Evolutionary conservation across 2,888 invertebrate species (phyloP).

Genomic region (Dolichomitus sp.): DNA sequence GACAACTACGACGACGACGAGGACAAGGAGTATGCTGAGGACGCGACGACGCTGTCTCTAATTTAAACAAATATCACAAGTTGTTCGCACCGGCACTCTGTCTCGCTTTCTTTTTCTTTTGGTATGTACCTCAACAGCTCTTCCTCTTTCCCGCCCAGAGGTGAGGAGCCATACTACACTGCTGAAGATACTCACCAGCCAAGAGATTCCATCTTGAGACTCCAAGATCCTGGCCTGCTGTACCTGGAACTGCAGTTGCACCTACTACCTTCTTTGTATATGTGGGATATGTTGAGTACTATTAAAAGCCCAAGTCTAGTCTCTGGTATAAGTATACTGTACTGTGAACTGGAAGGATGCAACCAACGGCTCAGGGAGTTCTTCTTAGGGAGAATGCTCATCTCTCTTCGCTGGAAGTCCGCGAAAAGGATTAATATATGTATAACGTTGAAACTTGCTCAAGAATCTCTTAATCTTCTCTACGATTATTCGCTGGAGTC

Average conservation of each 20-base stretch:
- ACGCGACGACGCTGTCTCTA: conserved; percentile 66
- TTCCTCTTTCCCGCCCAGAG: conserved; percentile 36
- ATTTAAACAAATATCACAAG: conserved; percentile 75
- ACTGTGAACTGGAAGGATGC: conserved; percentile 49
- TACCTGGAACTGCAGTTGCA: conserved; percentile 28
- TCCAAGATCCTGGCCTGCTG: background rate
- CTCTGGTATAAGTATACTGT: conserved; percentile 16
- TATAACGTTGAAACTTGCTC: conserved; percentile 46
- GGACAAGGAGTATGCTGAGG: conserved; percentile 44
- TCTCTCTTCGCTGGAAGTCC: conserved; percentile 12
- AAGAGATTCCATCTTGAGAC: conserved; percentile 50
- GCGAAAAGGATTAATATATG: conserved; percentile 44
- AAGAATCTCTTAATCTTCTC: conserved; percentile 62
- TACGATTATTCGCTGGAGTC: conserved; percentile 48
- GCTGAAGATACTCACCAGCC: conserved; percentile 14
- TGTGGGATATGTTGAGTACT: conserved; percentile 39
- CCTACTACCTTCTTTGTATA: conserved; percentile 35
- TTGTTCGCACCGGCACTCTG: conserved; percentile 65
- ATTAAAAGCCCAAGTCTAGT: conserved; percentile 52
- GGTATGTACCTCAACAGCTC: conserved; percentile 1
- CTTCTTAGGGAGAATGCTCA: conserved; percentile 50
- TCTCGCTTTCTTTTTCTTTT: conserved; percentile 38
- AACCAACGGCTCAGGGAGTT: conserved; percentile 45
- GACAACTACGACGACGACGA: conserved; percentile 44
- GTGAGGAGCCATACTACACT: conserved; percentile 38